Conservation (phyloP, 2,113 vertebrate species). For the Naja naja region DNA sequence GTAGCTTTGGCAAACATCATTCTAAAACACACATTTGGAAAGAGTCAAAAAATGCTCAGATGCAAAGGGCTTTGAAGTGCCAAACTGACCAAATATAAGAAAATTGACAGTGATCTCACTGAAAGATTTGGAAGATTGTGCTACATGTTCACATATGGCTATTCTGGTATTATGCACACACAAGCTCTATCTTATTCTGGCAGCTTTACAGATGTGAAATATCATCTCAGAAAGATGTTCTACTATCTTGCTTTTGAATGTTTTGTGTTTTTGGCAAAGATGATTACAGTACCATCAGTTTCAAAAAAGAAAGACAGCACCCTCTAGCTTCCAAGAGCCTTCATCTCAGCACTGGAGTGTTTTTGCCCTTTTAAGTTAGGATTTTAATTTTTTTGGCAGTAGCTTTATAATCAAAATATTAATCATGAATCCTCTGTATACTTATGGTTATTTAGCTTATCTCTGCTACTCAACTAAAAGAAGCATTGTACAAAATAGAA, state of each 20-base stretch:
- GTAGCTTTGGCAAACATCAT: background rate
- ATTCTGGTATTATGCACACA: background rate
- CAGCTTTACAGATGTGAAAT: background rate
- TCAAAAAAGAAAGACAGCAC: constrained; percentile 64
- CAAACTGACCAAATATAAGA: background rate
- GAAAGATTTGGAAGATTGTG: background rate
- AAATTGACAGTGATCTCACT: background rate
- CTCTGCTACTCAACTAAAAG: background rate
- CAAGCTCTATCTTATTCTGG: background rate
- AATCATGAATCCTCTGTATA: constrained; percentile 56
- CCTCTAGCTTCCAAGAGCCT: constrained; percentile 64
- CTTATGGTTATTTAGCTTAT: background rate
- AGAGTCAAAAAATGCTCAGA: background rate
- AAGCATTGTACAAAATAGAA: background rate
- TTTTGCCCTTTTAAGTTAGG: constrained; percentile 33
- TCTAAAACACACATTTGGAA: background rate
- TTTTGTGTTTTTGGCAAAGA: constrained; percentile 16
- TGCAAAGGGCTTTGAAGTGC: background rate
- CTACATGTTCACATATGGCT: background rate
- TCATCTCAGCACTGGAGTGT: background rate
- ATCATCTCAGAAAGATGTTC: background rate
- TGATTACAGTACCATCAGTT: background rate
- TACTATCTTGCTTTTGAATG: constrained; percentile 38
- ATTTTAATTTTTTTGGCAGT: constrained; percentile 60
- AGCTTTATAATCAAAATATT: constrained; percentile 64